A percentile compares a stretch with the other conserved stretches of the same genome.
These are phyloP conservation scores for Choristoneura rosaceana DNA, from an alignment of 2,888 invertebrate genomes.

Conservation along the genomic window DNA sequence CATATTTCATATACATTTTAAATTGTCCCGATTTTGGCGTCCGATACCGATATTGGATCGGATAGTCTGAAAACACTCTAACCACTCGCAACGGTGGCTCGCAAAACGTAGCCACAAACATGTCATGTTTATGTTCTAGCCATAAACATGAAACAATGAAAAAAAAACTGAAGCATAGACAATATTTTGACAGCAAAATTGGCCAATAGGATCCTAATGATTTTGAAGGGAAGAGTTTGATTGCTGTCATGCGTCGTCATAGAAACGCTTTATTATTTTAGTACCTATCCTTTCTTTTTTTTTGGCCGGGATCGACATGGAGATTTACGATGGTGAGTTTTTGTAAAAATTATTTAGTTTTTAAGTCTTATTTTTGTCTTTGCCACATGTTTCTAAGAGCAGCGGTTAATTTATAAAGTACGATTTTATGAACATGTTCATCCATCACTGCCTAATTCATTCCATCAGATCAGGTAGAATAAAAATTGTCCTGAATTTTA, in stretches of 20 bases:
- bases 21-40: too few relatives aligned
- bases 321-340: constrained; percentile 77
- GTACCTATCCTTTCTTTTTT: constrained; percentile 76
- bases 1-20: too few relatives aligned
- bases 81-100: background rate
- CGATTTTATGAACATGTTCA: constrained; percentile 25
- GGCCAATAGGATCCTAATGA: constrained; percentile 66
- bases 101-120: constrained; percentile 30
- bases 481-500: background rate
- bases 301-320: constrained; percentile 80
- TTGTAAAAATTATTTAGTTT: constrained; percentile 47
- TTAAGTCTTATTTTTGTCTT: background rate
- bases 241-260: constrained; percentile 84
- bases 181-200: constrained; percentile 30
- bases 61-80: too few relatives aligned
- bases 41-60: too few relatives aligned
- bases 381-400: constrained; percentile 10
- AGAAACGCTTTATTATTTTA: constrained; percentile 79
- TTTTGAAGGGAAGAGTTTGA: constrained; percentile 51
- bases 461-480: constrained; percentile 26
- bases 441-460: constrained; percentile 10
- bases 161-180: constrained; percentile 30
- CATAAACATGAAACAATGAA: constrained; percentile 27
- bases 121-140: background rate
- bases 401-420: constrained; percentile 24